Evolutionary conservation across 1,140 invertebrate species (phyloP), one percentile per base, ranked within the genome.

Genomic region (Apolygus lucorum): DNA sequence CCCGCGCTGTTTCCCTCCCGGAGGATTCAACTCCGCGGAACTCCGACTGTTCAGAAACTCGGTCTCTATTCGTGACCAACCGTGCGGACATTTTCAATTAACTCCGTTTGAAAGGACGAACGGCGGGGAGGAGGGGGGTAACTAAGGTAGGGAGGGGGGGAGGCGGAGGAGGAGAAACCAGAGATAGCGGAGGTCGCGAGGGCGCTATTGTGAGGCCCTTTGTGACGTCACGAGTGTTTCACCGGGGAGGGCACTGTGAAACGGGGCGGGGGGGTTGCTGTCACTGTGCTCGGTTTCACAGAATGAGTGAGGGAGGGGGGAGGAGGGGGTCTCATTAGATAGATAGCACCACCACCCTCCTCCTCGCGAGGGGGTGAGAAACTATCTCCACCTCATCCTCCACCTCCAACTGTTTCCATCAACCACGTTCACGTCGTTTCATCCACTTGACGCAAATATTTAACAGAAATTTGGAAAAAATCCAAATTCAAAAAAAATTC

Each of bases 51-150:
- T 59, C 54, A 59, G 54, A 59, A 59, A 42, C 54, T 59, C 34
- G 8, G 17, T 11, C 8, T 49, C 54, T 59, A 59, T 59, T 59
- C 54, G 54, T 59, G 54, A 59, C 54, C 54, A 59, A 59, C 54
- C 54, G 54, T 59, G 54, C 54, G 54, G 54, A 59, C 54, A 59
- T 59, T 59, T 59, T 59, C 54, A 59, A 59, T 59, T 59, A 59
- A 59, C 54, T 59, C 54, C 2, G 54, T 59, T 59, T 22, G 54
- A 59, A 14, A 24, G 22, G 22, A 22, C 22, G 54, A 59, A 59
- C 34, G 17, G 54, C 54, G 22, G 54, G 54, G 22, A 59, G 11
- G 13, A 13, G 54, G 54, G 13, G 54, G 22, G 54, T n/a, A 22
- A 22, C 17, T 42, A 42, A 4, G 17, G 34, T 4, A 24, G 13